Evolutionary conservation across 2,888 invertebrate genomes (phyloP).

Genomic region (Aspidapion aeneum): DNA sequence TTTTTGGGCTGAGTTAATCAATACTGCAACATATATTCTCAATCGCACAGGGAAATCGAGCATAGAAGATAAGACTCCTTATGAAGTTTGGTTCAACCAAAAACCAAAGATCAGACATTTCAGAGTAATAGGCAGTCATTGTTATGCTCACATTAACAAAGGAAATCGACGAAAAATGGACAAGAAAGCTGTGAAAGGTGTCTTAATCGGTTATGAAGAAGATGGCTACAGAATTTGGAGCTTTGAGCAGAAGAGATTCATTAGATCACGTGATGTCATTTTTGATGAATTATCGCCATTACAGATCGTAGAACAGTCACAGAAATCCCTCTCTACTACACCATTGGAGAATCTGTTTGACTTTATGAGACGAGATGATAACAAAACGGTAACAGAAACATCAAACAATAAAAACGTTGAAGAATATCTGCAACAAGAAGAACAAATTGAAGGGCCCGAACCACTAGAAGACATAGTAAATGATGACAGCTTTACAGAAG

Average conservation of each 20-base stretch:
- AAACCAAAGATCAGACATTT: neutral
- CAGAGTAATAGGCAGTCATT: neutral
- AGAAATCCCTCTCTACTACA: no score
- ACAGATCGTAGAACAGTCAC: neutral
- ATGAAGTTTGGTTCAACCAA: neutral
- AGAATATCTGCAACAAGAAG: neutral
- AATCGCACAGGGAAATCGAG: neutral
- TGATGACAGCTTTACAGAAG: no score
- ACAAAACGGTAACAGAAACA: neutral
- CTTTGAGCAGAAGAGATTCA: neutral
- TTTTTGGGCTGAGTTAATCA: neutral
- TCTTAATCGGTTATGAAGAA: neutral
- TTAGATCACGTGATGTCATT: neutral
- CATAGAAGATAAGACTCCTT: neutral
- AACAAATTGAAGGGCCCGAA: neutral
- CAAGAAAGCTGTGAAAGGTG: neutral
- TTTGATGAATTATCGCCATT: neutral
- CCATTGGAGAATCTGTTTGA: no score
- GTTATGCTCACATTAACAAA: no score
- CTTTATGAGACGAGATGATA: neutral
- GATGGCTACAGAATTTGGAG: neutral
- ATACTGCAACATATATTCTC: neutral
- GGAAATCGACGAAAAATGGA: neutral
- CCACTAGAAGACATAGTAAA: neutral
- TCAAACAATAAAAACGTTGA: neutral